Conservation (phyloP, 2,888 invertebrate species). For the Archips xylosteana region DNA sequence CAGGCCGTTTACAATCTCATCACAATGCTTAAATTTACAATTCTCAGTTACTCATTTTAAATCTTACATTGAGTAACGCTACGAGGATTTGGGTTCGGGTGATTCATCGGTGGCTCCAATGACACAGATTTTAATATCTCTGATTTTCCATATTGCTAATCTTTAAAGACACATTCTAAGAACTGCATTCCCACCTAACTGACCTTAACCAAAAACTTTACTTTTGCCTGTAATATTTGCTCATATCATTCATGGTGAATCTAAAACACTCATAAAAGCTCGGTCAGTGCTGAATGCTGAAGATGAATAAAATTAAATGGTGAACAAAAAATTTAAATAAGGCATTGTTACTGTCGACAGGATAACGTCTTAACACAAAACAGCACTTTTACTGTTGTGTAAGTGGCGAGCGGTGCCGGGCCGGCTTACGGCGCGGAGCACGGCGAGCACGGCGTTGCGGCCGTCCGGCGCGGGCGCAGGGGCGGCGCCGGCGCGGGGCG, state of each 20-base stretch:
- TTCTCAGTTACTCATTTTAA: conserved; percentile 33
- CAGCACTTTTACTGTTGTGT: conserved; percentile 82
- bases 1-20: conserved; percentile 2
- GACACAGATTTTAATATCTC: conserved; percentile 52
- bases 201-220: conserved; percentile 1
- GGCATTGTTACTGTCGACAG: conserved; percentile 40
- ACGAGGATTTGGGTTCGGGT: conserved; percentile 52
- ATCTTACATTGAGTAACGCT: conserved; percentile 37
- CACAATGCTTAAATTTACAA: conserved; percentile 25
- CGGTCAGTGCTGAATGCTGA: not conserved
- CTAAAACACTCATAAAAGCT: not conserved
- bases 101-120: conserved; percentile 48
- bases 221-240: not conserved
- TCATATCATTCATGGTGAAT: not conserved
- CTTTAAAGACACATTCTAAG: conserved; percentile 9
- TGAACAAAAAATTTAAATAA: conserved; percentile 14
- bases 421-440: conserved; percentile 46
- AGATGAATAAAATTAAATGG: not conserved
- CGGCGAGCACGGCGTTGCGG: conserved; percentile 47
- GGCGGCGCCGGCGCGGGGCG: conserved; percentile 70
- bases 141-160: conserved; percentile 46
- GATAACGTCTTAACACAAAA: conserved; percentile 64
- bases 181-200: conserved; percentile 4
- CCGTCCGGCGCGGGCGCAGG: conserved; percentile 62
- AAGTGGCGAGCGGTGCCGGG: conserved; percentile 53